Evolutionary conservation across 37 sponge, comb jelly and placozoan genomes (phyloP), one percentile per base, ranked within the genome.

Genomic region (Theonella swinhoei): DNA sequence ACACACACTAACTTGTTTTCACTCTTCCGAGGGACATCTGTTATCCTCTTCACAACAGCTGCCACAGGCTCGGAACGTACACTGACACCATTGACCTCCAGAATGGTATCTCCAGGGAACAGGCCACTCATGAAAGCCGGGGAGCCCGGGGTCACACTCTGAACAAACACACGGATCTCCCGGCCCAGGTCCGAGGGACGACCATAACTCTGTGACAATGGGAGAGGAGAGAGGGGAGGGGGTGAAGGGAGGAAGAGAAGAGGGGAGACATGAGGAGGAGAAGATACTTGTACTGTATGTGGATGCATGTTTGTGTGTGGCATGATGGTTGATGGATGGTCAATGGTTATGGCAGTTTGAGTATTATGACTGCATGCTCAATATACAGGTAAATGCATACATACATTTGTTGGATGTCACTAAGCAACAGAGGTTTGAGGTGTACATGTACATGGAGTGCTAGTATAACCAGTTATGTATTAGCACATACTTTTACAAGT

Each of bases 121-220:
- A 91, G 78, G 0, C 93, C 93, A 23, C 85, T 84, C 80, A 80
- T 63, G 77, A 87, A 93, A 0, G 90, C 78, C 4, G 81, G 70
- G 25, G 87, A 70, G 37, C 84, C 87, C 0, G 85, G 90, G 4
- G 20, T 54, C 31, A 93, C 94, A 23, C 80, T 74, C 62, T 73
- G 68, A 4, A 93, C 87, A 89, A 93, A 85, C 8, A 86, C 81
- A 39, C 74, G 80, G 0, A 72, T 70, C 0, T 83, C 86, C 1
- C 74, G 66, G 7, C 83, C 83, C 31, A 34, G 71, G 0, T 82
- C 82, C 33, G 59, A 39, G 4, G 34, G 14, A 77, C 81, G 77
- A 28, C 81, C 87, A 63, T 91, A 91, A 11, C 74, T 77, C 91
- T 90, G 77, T 1, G 70, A 22, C 3, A 22, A 39, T 17, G 24